phyloP scores from a whole-genome alignment of 2,113 vertebrate genomes.

The Mastomys natalensis region DNA sequence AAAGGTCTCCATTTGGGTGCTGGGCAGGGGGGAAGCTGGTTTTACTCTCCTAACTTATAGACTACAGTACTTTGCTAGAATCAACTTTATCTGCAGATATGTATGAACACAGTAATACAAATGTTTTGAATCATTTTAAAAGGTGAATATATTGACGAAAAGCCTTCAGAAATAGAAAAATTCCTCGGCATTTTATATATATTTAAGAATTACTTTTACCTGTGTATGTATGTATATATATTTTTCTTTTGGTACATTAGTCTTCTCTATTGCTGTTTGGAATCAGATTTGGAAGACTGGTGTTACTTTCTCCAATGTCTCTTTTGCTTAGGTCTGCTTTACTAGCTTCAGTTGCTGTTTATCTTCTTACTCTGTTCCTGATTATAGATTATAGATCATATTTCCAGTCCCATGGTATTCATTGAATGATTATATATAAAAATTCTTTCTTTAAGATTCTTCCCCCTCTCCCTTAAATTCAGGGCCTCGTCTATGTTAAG shows the following conservation, averaged over 20 bases:
- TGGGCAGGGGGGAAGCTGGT: background rate
- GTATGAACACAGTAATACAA: constrained; percentile 9
- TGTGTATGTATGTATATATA: background rate
- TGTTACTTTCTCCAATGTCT: background rate
- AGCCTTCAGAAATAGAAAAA: constrained; percentile 23
- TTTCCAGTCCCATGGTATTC: constrained; percentile 63
- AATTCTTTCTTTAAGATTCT: background rate
- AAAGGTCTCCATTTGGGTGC: background rate
- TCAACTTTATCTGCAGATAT: background rate
- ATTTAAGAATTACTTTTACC: background rate
- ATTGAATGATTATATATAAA: constrained; percentile 53
- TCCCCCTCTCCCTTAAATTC: background rate
- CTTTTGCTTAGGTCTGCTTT: background rate
- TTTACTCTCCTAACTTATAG: background rate
- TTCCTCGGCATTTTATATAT: background rate
- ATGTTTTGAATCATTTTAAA: constrained; percentile 24
- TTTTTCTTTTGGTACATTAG: background rate
- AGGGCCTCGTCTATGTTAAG: background rate
- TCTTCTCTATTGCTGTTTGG: constrained; percentile 22
- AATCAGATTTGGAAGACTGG: constrained; percentile 48
- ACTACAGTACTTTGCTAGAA: background rate
- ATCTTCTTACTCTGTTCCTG: constrained; percentile 60
- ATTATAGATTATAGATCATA: constrained; percentile 63
- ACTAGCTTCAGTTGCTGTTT: constrained; percentile 12
- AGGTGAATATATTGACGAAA: background rate